These are phyloP conservation scores for Todus mexicanus DNA, from an alignment of 2,797 vertebrate genomes.

Conservation along the genomic window DNA sequence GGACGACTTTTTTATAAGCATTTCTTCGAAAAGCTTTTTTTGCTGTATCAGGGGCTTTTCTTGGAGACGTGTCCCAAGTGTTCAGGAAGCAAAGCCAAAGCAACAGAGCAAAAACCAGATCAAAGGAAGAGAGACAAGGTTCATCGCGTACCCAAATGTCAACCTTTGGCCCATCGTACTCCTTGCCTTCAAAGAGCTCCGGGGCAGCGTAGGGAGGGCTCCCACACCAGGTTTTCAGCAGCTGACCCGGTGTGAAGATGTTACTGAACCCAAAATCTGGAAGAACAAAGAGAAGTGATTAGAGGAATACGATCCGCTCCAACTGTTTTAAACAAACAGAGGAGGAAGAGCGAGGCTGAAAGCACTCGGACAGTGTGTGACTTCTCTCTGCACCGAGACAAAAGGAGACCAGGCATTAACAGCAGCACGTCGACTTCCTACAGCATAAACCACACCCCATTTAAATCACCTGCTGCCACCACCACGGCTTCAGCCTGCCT, in stretches of 20 bases:
- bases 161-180: conserved; percentile 97
- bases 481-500: not conserved
- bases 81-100: not conserved
- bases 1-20: rapidly evolving
- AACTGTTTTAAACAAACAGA: not conserved
- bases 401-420: too few species aligned
- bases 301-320: not conserved
- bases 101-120: not conserved
- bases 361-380: rapidly evolving
- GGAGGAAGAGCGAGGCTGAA: not conserved
- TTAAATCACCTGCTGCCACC: not conserved
- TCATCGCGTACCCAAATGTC: conserved; percentile 91
- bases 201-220: conserved; percentile 97
- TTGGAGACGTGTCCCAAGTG: rapidly evolving
- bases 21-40: not conserved
- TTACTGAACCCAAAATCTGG: conserved; percentile 99
- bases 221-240: conserved; percentile 98
- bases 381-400: rapidly evolving
- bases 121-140: not conserved
- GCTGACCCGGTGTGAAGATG: conserved; percentile 93
- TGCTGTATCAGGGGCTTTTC: not conserved
- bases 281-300: not conserved
- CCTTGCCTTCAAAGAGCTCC: conserved; percentile 97
- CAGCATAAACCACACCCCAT: rapidly evolving
- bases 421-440: not conserved